These are phyloP conservation scores for Euwallacea similis DNA, from an alignment of 1,140 invertebrate genomes.

Conservation along the genomic window DNA sequence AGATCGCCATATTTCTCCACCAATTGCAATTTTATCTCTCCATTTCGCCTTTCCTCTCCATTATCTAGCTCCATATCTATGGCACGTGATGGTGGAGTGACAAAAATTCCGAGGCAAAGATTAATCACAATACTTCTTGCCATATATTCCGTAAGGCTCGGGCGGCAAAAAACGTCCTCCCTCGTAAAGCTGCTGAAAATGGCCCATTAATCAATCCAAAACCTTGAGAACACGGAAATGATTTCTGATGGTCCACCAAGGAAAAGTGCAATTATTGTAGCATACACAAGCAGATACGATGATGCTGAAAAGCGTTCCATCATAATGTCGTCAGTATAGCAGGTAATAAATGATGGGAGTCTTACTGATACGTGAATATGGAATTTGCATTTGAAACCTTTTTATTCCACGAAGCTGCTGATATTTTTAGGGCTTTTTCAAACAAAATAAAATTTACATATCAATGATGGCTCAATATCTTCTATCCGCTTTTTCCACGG, in stretches of 20 bases:
- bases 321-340: not conserved
- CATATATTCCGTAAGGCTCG: not conserved
- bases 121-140: constrained; percentile 8
- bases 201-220: constrained; percentile 9
- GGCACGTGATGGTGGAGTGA: not conserved
- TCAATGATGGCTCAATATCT: not conserved
- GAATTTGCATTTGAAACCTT: too few relatives aligned
- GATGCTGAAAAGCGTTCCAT: not conserved
- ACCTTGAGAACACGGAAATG: not conserved
- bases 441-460: not conserved
- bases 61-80: too few relatives aligned
- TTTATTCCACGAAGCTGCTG: too few relatives aligned
- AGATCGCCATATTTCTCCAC: too few relatives aligned
- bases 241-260: not conserved
- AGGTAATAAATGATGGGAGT: not conserved
- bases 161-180: not conserved
- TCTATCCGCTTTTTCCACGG: not conserved
- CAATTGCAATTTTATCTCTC: too few relatives aligned
- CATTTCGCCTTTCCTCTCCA: too few relatives aligned
- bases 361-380: too few relatives aligned
- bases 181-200: constrained; percentile 7
- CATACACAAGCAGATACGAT: too few relatives aligned
- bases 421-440: too few relatives aligned
- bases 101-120: constrained; percentile 6
- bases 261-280: too few relatives aligned